These are phyloP conservation scores for Anabacerthia variegaticeps DNA, from an alignment of 2,797 vertebrate species.

Conservation along the genomic window DNA sequence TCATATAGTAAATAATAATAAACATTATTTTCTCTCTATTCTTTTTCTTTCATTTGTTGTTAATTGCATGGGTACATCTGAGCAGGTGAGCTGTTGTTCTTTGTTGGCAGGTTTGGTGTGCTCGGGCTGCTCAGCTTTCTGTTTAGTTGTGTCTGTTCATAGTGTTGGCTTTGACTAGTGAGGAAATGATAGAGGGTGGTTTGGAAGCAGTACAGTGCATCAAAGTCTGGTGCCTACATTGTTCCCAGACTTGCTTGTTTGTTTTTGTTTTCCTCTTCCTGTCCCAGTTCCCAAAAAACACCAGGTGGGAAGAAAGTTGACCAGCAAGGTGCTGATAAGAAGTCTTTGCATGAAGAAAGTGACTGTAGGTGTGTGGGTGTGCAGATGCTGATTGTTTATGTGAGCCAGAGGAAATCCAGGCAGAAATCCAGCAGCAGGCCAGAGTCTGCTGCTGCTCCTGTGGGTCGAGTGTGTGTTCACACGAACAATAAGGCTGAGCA, in stretches of 20 bases:
- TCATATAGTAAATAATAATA: not conserved
- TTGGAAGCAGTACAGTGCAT: not conserved
- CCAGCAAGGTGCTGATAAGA: not conserved
- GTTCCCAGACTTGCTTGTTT: not conserved
- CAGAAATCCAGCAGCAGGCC: not conserved
- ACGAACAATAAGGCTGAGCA: not conserved
- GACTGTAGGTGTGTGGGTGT: not conserved
- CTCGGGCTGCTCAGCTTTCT: not conserved
- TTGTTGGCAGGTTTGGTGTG: not conserved
- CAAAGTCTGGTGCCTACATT: not conserved
- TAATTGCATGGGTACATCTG: not conserved
- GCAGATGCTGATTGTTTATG: not conserved
- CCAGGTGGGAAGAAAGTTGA: not conserved
- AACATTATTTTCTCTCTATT: accelerated
- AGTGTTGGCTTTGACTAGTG: not conserved
- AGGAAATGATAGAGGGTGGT: not conserved
- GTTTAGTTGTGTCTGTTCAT: not conserved
- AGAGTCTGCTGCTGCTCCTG: not conserved
- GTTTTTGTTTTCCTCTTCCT: not conserved
- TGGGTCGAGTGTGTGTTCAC: not conserved
- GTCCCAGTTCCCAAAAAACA: not conserved
- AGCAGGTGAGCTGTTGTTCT: not conserved
- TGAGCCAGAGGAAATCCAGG: not conserved
- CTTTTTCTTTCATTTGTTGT: not conserved
- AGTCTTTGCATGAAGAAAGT: not conserved